Percentiles rank a stretch among this genome's conserved stretches.
Conservation (phyloP, 2,797 vertebrate genomes). For the Pteronotus mesoamericanus region DNA sequence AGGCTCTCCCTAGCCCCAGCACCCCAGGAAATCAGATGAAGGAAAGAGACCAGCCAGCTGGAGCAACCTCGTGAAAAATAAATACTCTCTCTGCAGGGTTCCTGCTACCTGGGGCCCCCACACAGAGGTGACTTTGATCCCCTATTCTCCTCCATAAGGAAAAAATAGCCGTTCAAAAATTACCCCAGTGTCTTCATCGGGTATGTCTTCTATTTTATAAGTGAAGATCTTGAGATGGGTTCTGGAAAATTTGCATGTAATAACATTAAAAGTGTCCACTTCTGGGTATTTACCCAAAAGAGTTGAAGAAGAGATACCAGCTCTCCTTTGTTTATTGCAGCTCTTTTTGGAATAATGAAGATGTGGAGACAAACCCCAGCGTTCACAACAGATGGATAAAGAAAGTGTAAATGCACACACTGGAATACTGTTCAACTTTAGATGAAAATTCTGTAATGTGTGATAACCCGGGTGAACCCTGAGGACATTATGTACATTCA, state of each 20-base stretch:
- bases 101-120: neutral
- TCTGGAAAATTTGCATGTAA: neutral
- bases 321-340: neutral
- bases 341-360: neutral
- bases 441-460: neutral
- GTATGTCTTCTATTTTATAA: neutral
- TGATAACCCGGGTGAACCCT: neutral
- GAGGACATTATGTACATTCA: constrained; percentile 38
- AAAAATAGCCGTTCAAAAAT: neutral
- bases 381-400: neutral
- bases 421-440: too few relatives aligned
- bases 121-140: neutral
- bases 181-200: neutral
- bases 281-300: neutral
- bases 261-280: neutral
- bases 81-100: neutral
- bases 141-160: neutral
- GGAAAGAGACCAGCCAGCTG: neutral
- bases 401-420: neutral
- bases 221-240: neutral
- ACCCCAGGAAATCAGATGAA: neutral
- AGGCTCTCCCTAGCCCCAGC: neutral
- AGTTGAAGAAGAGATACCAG: neutral
- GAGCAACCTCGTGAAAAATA: neutral
- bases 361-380: neutral